Conservation (phyloP, 2,113 vertebrate species). For the Progne subis region DNA sequence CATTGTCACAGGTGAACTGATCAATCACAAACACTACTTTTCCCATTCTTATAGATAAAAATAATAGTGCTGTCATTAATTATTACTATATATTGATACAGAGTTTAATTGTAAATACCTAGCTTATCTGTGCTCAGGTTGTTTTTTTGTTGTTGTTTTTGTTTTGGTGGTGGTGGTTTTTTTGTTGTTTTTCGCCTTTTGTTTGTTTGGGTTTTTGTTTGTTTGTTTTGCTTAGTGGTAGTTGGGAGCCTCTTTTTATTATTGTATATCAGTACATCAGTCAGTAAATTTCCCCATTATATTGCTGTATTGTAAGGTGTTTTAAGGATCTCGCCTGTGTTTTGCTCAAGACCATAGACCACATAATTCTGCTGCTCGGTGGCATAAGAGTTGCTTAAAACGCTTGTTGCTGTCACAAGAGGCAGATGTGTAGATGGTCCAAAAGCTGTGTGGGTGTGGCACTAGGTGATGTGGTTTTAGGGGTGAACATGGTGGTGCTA, state of each 20-base stretch:
- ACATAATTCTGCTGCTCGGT: neutral
- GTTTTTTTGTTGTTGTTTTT: no score
- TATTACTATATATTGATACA: neutral
- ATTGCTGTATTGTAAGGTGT: neutral
- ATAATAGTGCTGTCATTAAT: neutral
- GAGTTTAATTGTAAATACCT: neutral
- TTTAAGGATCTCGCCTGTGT: neutral
- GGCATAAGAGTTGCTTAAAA: neutral
- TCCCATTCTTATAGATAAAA: neutral
- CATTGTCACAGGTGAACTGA: neutral
- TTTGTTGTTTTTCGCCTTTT: no score
- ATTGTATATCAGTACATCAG: no score
- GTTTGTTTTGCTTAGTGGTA: no score
- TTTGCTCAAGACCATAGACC: neutral
- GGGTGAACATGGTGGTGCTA: neutral
- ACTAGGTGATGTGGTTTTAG: neutral
- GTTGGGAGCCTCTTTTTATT: neutral
- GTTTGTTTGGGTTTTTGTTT: neutral
- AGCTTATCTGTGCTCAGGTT: neutral
- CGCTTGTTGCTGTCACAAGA: neutral
- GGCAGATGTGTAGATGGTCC: no score
- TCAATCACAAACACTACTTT: neutral
- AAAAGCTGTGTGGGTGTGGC: neutral
- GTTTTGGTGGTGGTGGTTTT: no score
- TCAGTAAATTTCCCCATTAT: neutral